Percentiles rank a stretch among this genome's conserved stretches.
phyloP scores from a whole-genome alignment of 2,888 invertebrate species.

The Eupithecia vulgata region DNA sequence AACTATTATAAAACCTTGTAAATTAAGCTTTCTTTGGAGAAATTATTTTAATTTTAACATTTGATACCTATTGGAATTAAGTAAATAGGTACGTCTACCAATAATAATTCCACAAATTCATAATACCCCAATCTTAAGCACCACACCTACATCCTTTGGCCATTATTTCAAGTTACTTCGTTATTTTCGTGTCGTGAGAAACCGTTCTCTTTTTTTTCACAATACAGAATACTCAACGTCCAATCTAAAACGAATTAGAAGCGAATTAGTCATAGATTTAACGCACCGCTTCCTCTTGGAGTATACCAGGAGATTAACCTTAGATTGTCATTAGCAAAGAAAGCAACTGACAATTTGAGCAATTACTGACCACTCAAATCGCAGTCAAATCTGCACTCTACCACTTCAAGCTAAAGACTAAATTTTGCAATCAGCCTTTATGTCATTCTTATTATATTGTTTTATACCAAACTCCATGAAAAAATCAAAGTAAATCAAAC shows the following conservation, averaged over 20 bases:
- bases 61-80: not conserved
- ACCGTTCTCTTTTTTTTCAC: conserved; percentile 27
- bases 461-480: conserved; percentile 19
- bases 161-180: not conserved
- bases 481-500: conserved; percentile 34
- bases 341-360: conserved; percentile 55
- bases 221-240: conserved; percentile 43
- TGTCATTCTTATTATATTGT: conserved; percentile 16
- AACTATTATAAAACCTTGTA: not conserved
- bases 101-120: not conserved
- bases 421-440: conserved; percentile 47
- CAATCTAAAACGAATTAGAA: conserved; percentile 69
- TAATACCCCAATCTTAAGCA: not conserved
- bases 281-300: conserved; percentile 47
- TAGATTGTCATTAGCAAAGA: conserved; percentile 66
- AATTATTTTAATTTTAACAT: not conserved
- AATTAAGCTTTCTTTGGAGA: not conserved
- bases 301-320: conserved; percentile 55
- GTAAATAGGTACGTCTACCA: not conserved
- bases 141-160: not conserved
- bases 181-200: conserved; percentile 34
- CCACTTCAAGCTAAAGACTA: conserved; percentile 37
- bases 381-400: conserved; percentile 37
- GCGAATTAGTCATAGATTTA: conserved; percentile 59
- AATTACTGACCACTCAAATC: conserved; percentile 46